phyloP scores from a whole-genome alignment of 2,113 vertebrate species.

The Sporophila hypoxantha region DNA sequence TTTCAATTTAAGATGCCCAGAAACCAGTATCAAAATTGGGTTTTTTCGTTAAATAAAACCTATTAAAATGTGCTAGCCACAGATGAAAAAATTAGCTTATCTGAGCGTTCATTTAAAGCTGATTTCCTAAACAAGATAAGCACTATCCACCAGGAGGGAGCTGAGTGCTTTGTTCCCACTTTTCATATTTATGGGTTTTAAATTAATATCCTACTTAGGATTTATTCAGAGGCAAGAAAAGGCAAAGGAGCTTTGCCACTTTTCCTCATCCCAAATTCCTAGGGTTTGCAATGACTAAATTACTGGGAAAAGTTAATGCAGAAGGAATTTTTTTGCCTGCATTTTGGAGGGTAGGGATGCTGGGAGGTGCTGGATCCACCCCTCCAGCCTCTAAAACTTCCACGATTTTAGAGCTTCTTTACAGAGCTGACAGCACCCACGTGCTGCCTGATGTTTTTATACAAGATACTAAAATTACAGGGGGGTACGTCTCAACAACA shows the following conservation, averaged over 20 bases:
- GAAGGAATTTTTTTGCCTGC: not conserved
- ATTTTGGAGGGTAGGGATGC: accelerated
- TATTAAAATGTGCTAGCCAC: not conserved
- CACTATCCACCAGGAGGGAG: not conserved
- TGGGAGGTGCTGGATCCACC: not conserved
- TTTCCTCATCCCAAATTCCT: not conserved
- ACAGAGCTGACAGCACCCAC: not conserved
- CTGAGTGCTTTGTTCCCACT: not conserved
- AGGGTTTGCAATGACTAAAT: not conserved
- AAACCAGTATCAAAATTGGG: not conserved
- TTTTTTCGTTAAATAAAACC: constrained; percentile 19
- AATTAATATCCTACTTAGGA: not conserved
- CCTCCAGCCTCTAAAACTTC: not conserved
- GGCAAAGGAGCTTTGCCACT: not conserved
- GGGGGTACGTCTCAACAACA: not conserved
- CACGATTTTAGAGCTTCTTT: not conserved
- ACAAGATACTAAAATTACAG: not conserved
- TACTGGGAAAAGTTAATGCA: not conserved
- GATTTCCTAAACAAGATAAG: constrained; percentile 22
- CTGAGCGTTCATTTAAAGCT: not conserved
- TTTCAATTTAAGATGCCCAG: not conserved
- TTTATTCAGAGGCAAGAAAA: not conserved
- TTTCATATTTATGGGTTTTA: not conserved
- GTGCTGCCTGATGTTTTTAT: not conserved
- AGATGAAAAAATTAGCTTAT: not conserved